Evolutionary conservation across 1,140 invertebrate species (phyloP), one percentile per base, ranked within the genome.

Genomic region (Hyles euphorbiae): DNA sequence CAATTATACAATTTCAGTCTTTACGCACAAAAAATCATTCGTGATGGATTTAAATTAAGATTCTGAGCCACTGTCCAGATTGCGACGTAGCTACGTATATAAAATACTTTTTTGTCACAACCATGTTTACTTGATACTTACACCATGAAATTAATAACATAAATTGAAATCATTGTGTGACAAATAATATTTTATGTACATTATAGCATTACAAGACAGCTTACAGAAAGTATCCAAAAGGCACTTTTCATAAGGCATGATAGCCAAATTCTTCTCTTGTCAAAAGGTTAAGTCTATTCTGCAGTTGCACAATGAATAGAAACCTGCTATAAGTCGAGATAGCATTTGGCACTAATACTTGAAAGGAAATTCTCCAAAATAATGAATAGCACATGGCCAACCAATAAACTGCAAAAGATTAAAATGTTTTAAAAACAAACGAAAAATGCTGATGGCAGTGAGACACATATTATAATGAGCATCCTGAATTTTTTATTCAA

Each of bases 391-490:
- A 22, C 4, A 52, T 52, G 36, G 36, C 33, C 32, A 51, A 51
- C 9, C 22, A 22, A n/a, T 4, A 52, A 34, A 34, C 3, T 52
- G 3, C 34, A 4, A 34, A 11, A 33, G 9, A 8, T 34, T n/a
- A n/a, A n/a, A n/a, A n/a, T n/a, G n/a, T n/a, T n/a, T 52, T 52
- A 52, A 52, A 22, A 22, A 22, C 22, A 22, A 22, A 56, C n/a
- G 12, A 33, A 43, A 78, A 83, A 76, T 80, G 80, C 73, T 74
- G 53, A 65, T 66, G 74, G 77, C 78, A 87, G 76, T 82, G 71
- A 60, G 61, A 69, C 65, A 69, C 64, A 46, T 62, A 72, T 81
- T 81, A 87, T 83, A 87, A 87, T 86, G 84, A 87, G 84, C 80
- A 86, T 83, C 80, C 81, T 84, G 83, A 82, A 78, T 62, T 74